Conservation (phyloP, 92 coral and sea anemone species). For the Actinernus sp. region DNA sequence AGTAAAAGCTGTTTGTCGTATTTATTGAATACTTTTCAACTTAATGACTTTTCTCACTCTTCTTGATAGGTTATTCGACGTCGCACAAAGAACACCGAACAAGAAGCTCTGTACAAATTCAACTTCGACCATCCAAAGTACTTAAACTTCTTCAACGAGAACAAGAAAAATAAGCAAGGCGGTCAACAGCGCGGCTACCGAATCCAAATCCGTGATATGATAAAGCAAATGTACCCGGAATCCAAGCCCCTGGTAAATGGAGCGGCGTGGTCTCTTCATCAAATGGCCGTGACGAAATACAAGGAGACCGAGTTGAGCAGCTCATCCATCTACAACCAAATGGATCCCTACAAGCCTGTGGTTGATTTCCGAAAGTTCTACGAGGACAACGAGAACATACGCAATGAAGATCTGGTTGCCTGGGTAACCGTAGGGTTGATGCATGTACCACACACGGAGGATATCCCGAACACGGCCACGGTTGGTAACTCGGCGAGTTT, state of each 20-base stretch:
- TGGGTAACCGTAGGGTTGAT: constrained; percentile 66
- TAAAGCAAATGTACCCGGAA: constrained; percentile 74
- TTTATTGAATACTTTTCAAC: too few species aligned
- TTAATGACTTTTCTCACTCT: too few species aligned
- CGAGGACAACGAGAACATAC: constrained; percentile 65
- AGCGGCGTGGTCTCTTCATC: constrained; percentile 63
- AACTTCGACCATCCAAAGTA: constrained; percentile 70
- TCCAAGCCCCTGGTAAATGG: constrained; percentile 54
- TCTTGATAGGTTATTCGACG: constrained; percentile 35
- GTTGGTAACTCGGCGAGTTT: constrained; percentile 62
- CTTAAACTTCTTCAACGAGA: constrained; percentile 68
- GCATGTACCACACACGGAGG: constrained; percentile 87
- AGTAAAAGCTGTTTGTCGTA: too few species aligned
- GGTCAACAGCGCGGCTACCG: constrained; percentile 79
- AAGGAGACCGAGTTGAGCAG: constrained; percentile 67
- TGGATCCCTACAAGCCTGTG: constrained; percentile 68
- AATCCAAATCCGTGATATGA: too few species aligned
- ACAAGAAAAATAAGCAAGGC: constrained; percentile 25
- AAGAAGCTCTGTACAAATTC: constrained; percentile 68
- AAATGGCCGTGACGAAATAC: constrained; percentile 73
- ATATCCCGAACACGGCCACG: constrained; percentile 74
- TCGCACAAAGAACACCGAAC: constrained; percentile 53
- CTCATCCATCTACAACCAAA: constrained; percentile 68
- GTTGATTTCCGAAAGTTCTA: constrained; percentile 62
- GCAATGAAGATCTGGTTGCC: constrained; percentile 70